These are phyloP conservation scores for Drosophila meridiana DNA, from an alignment of 2,888 invertebrate species.

Conservation along the genomic window DNA sequence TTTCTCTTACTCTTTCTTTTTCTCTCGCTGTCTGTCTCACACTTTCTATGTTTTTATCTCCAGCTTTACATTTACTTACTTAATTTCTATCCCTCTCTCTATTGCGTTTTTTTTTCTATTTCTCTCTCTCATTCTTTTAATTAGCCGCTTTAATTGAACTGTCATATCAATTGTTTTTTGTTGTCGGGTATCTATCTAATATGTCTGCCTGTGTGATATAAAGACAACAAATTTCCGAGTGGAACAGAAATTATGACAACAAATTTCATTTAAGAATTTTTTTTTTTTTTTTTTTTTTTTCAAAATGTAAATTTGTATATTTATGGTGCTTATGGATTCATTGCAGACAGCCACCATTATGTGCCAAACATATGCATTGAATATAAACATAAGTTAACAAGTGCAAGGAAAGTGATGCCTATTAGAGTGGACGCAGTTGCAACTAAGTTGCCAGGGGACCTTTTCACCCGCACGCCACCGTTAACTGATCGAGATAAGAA, in stretches of 20 bases:
- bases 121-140: neutral
- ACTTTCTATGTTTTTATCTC: too few species aligned
- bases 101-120: too few species aligned
- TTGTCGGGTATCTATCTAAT: slow-evolving; percentile 37
- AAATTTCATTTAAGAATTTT: slow-evolving; percentile 19
- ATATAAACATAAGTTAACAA: too few species aligned
- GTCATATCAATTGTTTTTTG: slow-evolving; percentile 14
- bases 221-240: slow-evolving; percentile 1
- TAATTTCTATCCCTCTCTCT: neutral
- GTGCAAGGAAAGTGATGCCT: too few species aligned
- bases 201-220: slow-evolving; percentile 9
- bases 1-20: neutral
- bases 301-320: neutral
- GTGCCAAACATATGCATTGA: too few species aligned
- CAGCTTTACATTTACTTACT: too few species aligned
- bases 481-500: too few species aligned
- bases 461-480: too few species aligned
- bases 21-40: too few species aligned
- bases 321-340: neutral
- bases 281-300: neutral
- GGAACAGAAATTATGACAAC: slow-evolving; percentile 20
- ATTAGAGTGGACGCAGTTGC: neutral
- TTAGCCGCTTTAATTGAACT: neutral
- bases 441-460: neutral
- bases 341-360: neutral